Conservation (phyloP, 2,888 invertebrate genomes). For the Acronicta psi region DNA sequence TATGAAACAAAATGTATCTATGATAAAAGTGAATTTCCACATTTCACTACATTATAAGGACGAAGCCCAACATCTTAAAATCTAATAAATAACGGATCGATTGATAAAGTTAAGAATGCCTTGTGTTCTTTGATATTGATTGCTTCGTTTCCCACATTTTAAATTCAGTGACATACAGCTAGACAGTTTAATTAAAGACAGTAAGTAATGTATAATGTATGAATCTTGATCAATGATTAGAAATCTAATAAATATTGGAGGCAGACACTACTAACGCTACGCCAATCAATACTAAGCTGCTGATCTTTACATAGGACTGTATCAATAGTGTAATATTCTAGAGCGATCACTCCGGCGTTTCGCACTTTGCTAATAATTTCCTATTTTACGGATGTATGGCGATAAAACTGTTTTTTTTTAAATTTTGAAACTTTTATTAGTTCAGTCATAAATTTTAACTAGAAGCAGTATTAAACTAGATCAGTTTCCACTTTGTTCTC, state of each 20-base stretch:
- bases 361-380: no score
- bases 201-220: not conserved
- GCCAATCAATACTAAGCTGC: no score
- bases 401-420: no score
- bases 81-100: slow-evolving; percentile 28
- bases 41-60: slow-evolving; percentile 5
- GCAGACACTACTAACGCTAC: no score
- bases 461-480: not conserved
- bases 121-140: not conserved
- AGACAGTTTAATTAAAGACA: slow-evolving; percentile 1
- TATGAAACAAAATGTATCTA: slow-evolving; percentile 27
- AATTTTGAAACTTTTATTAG: no score
- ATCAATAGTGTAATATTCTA: not conserved
- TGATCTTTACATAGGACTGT: no score
- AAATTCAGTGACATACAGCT: not conserved
- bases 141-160: not conserved
- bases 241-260: no score
- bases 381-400: not conserved
- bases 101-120: slow-evolving; percentile 1
- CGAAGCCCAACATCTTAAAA: slow-evolving; percentile 18
- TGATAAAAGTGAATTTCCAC: slow-evolving; percentile 25
- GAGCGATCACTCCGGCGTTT: no score
- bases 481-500: not conserved
- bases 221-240: not conserved
- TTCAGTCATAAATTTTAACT: not conserved